Evolutionary conservation across 1,140 invertebrate species (phyloP), one percentile per base, ranked within the genome.

Genomic region (Meloidogyne floridensis): DNA sequence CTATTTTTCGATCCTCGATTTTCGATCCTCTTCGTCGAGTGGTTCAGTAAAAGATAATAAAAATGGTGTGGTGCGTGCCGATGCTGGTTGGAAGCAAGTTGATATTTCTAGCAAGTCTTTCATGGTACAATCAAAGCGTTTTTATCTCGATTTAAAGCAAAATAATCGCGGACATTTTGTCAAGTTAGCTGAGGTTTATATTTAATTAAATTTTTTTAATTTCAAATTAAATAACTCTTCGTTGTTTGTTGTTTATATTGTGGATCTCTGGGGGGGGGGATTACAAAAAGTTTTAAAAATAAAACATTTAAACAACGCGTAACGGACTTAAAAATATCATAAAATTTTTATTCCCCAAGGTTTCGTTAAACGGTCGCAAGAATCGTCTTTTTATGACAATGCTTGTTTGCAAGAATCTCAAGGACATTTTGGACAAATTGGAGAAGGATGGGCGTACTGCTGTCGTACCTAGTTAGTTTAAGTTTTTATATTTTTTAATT

Each of bases 91-190:
- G 10, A 82, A 71, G 56, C 59, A 72, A 73, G 84, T 84, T 18
- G 56, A 86, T 9, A 77, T 84, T 84, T 70, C 75, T n/a, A 84
- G 65, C 76, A 83, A 83, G 65, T 74, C 77, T 47, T 77, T 86
- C 11, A 82, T 47, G n/a, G 77, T 84, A 11, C 84, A 84, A 56
- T 84, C 84, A 13, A 84, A 86, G 32, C 84, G 84, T 15, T 84
- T 84, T 59, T 84, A 84, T 51, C 54, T 84, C 56, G 84, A 84
- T 65, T 20, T 84, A 15, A 84, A 84, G 69, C 74, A 84, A 73
- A 84, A 84, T 73, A 80, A 84, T 73, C 84, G 84, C 2, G 84
- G 84, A 69, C 79, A 81, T 32, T 84, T 84, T 47, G 54, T 84
- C 20, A 86, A 84, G 69, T 77, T 84, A 20, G 84, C 77, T 77